phyloP scores from a whole-genome alignment of 2,888 invertebrate species.

The Trichogramma evanescens region DNA sequence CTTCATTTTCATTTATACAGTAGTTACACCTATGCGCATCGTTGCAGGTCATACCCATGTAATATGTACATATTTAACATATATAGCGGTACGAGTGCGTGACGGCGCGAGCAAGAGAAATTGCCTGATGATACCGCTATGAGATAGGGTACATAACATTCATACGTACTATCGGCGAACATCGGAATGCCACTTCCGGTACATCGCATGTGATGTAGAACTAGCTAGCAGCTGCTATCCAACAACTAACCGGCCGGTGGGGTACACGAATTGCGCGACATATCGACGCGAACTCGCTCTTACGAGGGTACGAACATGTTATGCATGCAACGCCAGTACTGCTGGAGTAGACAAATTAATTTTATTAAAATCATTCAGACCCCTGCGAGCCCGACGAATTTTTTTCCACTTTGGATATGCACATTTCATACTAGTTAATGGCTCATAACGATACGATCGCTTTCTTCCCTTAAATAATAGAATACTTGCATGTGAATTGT shows the following conservation, averaged over 20 bases:
- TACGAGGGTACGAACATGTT: too few species aligned
- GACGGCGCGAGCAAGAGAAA: slow-evolving; percentile 1
- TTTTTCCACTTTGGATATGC: too few species aligned
- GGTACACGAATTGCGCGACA: neutral
- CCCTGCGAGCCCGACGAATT: neutral
- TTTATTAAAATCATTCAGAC: slow-evolving; percentile 16
- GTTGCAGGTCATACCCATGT: too few species aligned
- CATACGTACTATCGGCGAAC: slow-evolving; percentile 10
- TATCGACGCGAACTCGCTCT: too few species aligned
- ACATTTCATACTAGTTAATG: too few species aligned
- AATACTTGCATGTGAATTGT: too few species aligned
- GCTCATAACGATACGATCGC: too few species aligned
- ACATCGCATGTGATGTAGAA: slow-evolving; percentile 12
- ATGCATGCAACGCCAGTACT: neutral
- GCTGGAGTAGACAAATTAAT: slow-evolving; percentile 15
- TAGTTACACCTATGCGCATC: neutral
- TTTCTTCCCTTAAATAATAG: too few species aligned
- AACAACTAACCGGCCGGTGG: slow-evolving; percentile 32
- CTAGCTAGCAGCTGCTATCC: slow-evolving; percentile 19
- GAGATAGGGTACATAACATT: neutral
- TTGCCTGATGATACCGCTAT: neutral
- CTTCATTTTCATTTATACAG: slow-evolving; percentile 15
- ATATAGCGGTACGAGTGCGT: neutral
- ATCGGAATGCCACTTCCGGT: slow-evolving; percentile 41
- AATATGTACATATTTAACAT: too few species aligned